Evolutionary conservation across 2,113 vertebrate species (phyloP), one percentile per base, ranked within the genome.

Genomic region (Calypte anna): DNA sequence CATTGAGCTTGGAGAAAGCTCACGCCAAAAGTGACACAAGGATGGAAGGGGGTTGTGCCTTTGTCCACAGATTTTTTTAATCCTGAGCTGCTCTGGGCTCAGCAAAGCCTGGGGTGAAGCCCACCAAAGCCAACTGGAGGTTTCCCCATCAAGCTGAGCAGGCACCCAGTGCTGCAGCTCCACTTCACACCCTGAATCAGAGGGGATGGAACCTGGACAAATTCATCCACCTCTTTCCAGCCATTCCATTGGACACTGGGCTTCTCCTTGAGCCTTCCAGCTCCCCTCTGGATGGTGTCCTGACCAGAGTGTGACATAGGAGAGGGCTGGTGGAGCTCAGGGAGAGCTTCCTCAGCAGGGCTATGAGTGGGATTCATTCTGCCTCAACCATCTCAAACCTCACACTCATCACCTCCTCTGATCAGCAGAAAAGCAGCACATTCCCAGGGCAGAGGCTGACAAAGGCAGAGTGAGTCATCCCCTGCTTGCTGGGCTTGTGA

Each of bases 361-460:
- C 50, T 24, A 20, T 4, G 67, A 76, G 40, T 73, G 82, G 92
- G 82, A 77, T 67, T 38, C 31, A 3, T 48, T 67, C 31, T 3
- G 3, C 67, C 62, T 90, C 40, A 57, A 10, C 63, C 50, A 33
- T 8, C 36, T 4, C 3, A 64, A 28, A 92, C 64, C 90, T 89
- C 91, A 16, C 12, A 2, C 82, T 94, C 66, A 46, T 66, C 78
- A 64, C 66, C 58, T 84, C 48, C 78, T 74, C 59, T 1, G 3
- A 62, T 10, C n/a, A 55, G 84, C 70, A 87, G 69, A 55, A 19
- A 72, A 82, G 87, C 3, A 48, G 38, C 85, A 28, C 78, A 3
- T 77, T 95, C 76, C 85, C 79, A 69, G 80, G 84, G 94, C 91
- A 95, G 69, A 81, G 90, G 59, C 92, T 94, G 88, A 70, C 94